A percentile compares a stretch with the other conserved stretches of the same genome.
phyloP scores from a whole-genome alignment of 2,113 vertebrate species.

The Haemorhous mexicanus region DNA sequence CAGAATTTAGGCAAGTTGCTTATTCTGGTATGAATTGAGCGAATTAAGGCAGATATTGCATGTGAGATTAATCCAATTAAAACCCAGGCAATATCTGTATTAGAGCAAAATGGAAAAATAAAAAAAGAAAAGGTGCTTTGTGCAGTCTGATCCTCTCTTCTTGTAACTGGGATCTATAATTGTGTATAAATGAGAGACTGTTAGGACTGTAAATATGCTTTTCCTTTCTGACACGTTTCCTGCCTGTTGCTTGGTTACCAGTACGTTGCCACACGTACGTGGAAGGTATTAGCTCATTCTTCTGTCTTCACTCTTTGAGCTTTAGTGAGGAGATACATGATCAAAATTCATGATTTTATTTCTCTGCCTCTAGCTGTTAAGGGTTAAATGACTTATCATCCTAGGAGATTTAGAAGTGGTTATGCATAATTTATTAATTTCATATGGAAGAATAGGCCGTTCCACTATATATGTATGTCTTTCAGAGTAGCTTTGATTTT shows the following conservation, averaged over 20 bases:
- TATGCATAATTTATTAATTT: neutral
- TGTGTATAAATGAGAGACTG: conserved; percentile 24
- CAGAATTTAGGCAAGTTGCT: neutral
- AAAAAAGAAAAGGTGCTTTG: neutral
- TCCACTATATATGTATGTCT: neutral
- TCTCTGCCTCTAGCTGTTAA: neutral
- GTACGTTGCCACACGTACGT: neutral
- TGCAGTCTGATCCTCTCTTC: neutral
- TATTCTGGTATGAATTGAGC: neutral
- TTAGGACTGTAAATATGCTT: conserved; percentile 48
- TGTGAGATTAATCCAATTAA: neutral
- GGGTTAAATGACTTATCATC: neutral
- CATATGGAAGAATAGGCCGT: neutral
- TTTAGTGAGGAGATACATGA: neutral
- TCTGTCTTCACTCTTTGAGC: conserved; percentile 24
- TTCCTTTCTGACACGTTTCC: conserved; percentile 41
- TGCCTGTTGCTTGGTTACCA: conserved; percentile 67
- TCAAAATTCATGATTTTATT: conserved; percentile 3
- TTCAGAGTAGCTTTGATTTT: neutral
- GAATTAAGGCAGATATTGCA: neutral
- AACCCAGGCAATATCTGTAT: neutral
- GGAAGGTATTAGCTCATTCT: conserved; percentile 23
- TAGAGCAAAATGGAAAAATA: neutral
- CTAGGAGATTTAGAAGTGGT: neutral
- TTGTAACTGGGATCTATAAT: neutral